These are phyloP conservation scores for Taxidea taxus DNA, from an alignment of 2,113 vertebrate species.

Conservation along the genomic window DNA sequence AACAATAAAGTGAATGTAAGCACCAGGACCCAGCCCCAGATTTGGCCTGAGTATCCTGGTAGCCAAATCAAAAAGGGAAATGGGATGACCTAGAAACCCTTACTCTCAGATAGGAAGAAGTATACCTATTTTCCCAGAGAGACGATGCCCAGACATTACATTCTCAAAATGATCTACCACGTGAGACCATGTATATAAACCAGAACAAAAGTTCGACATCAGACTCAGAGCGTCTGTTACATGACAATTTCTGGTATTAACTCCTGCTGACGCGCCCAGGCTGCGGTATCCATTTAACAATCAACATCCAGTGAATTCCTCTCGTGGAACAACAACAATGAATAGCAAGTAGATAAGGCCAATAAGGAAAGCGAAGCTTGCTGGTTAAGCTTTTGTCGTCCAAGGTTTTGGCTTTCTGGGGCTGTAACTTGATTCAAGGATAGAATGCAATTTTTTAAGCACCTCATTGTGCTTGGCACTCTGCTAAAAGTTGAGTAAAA, in stretches of 20 bases:
- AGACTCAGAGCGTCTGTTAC: background rate
- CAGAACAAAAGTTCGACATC: background rate
- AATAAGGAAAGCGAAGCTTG: background rate
- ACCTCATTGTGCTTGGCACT: background rate
- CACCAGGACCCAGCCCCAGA: background rate
- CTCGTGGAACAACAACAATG: background rate
- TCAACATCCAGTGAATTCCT: background rate
- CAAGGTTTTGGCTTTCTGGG: background rate
- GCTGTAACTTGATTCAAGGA: slow-evolving; percentile 17
- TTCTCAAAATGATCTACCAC: background rate
- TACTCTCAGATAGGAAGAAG: background rate
- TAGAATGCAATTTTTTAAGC: background rate
- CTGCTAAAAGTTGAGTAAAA: slow-evolving; percentile 48
- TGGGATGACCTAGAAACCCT: background rate
- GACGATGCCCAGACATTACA: background rate
- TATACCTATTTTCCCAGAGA: background rate
- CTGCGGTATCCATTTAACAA: background rate
- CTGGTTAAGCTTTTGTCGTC: background rate
- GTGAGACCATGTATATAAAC: background rate
- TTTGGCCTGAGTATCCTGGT: background rate
- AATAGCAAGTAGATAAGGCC: background rate
- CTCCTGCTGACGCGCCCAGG: background rate
- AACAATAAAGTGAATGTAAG: background rate
- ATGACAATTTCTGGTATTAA: background rate
- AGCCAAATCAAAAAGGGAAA: background rate